phyloP scores from a whole-genome alignment of 1,140 invertebrate species.

The Caenorhabditis elegans region WBcel235 BX284605.5:16063501-16064000 shows the following conservation, averaged over 20 bases:
- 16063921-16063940: no score
- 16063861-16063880: conserved; percentile 31
- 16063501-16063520: no score
- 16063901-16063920: background rate
- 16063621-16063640: background rate
- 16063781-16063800: conserved; percentile 41
- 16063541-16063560: no score
- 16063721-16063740: background rate
- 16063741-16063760: background rate
- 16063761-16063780: background rate
- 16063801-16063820: conserved; percentile 39
- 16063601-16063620: no score
- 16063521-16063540: no score
- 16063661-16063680: conserved; percentile 1
- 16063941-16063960: no score
- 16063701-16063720: background rate
- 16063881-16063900: background rate
- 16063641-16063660: conserved; percentile 27
- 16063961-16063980: no score
- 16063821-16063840: conserved; percentile 20
- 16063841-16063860: no score
- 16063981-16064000: no score
- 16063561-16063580: no score
- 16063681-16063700: background rate
- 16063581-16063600: no score